Evolutionary conservation across 2,113 vertebrate genomes (phyloP).

Genomic region (Carassius auratus): DNA sequence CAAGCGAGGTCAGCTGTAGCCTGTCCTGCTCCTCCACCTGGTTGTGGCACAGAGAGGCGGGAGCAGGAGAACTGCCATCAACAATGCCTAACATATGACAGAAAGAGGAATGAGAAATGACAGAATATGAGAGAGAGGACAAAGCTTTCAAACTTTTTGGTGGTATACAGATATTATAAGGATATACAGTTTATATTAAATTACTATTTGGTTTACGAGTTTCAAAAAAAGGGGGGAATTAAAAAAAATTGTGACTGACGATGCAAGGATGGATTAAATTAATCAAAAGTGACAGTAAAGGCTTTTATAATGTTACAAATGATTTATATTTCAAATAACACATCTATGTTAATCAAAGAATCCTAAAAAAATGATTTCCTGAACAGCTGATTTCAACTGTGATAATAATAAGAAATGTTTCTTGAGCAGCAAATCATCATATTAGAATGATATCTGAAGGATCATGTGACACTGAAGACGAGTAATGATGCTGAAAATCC

Average conservation of each 20-base stretch:
- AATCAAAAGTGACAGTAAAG: conserved; percentile 38
- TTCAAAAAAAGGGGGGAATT: too few species aligned
- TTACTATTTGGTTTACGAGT: not conserved
- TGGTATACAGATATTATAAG: not conserved
- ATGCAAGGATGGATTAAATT: not conserved
- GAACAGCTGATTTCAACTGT: not conserved
- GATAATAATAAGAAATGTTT: conserved; percentile 7
- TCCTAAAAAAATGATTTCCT: not conserved
- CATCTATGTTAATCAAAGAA: not conserved
- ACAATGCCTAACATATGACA: conserved; percentile 76
- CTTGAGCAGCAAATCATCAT: not conserved
- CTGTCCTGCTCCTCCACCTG: conserved; percentile 24
- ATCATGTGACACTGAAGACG: too few species aligned
- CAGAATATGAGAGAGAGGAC: not conserved
- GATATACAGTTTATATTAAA: not conserved
- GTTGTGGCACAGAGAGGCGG: conserved; percentile 6
- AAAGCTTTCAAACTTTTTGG: not conserved
- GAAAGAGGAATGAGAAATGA: not conserved
- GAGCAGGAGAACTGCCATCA: conserved; percentile 24
- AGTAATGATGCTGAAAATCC: not conserved
- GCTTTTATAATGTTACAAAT: not conserved
- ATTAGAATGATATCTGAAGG: not conserved
- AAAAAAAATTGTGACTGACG: not conserved
- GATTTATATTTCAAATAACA: not conserved
- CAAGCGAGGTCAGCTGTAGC: conserved; percentile 70